A percentile compares a stretch with the other conserved stretches of the same genome.
Conservation (phyloP, 2,113 vertebrate species). For the Syrrhaptes paradoxus region DNA sequence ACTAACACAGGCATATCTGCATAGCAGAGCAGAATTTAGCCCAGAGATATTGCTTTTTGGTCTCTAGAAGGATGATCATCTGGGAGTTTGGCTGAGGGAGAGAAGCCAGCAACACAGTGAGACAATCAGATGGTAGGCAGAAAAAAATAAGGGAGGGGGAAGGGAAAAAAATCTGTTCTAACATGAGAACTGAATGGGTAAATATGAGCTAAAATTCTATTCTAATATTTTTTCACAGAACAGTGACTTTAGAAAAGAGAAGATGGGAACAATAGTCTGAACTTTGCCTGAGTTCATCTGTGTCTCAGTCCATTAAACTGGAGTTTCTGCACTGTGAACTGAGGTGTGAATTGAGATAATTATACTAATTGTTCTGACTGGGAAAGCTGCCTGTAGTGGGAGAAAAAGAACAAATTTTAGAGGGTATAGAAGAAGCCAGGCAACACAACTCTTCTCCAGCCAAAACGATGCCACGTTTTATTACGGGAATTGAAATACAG, state of each 20-base stretch:
- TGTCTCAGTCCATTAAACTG: conserved; percentile 50
- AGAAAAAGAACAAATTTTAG: conserved; percentile 13
- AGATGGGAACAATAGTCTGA: conserved; percentile 21
- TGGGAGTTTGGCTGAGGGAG: not conserved
- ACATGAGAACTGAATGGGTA: not conserved
- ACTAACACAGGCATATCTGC: not conserved
- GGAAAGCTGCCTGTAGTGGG: not conserved
- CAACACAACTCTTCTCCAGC: not conserved
- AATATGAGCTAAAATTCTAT: not conserved
- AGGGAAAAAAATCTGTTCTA: not conserved
- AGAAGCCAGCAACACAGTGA: not conserved
- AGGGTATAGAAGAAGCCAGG: not conserved
- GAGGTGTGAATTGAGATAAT: conserved; percentile 63
- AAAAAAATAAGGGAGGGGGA: not conserved
- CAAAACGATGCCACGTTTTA: not conserved
- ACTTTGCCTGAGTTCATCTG: conserved; percentile 32
- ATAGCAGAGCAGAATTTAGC: not conserved
- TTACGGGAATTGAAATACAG: not conserved
- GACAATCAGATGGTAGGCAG: not conserved
- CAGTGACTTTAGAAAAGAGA: not conserved
- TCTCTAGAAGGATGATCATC: not conserved
- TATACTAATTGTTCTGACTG: conserved; percentile 52
- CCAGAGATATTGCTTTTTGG: not conserved
- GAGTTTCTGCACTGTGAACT: conserved; percentile 46
- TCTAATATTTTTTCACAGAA: not conserved